These are phyloP conservation scores for Melanaphis sacchari DNA, from an alignment of 1,140 invertebrate species.

Conservation along the genomic window DNA sequence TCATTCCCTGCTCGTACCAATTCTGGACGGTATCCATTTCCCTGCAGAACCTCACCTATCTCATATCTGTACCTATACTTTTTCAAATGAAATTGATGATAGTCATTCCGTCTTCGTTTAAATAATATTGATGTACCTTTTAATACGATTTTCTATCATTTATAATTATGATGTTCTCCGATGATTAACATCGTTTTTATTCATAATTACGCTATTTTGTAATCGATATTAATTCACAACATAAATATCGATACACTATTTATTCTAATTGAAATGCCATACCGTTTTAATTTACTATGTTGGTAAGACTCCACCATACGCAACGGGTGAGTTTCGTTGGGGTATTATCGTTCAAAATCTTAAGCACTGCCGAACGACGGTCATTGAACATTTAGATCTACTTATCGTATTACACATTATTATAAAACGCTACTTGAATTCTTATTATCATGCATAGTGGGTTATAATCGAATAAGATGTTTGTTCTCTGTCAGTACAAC, in stretches of 20 bases:
- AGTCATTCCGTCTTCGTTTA: background rate
- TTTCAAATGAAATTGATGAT: background rate
- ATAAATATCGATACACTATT: background rate
- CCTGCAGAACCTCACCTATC: background rate
- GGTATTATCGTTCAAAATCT: background rate
- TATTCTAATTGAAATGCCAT: background rate
- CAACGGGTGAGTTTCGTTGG: background rate
- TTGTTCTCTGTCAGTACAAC: background rate
- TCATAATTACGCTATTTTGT: background rate
- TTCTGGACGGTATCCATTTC: background rate
- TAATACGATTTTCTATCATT: background rate
- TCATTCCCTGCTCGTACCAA: background rate
- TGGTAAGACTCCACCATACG: background rate
- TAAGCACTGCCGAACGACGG: background rate
- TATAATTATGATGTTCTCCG: background rate
- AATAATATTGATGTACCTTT: background rate
- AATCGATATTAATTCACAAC: background rate
- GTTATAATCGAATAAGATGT: background rate
- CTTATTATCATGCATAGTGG: background rate
- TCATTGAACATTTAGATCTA: background rate
- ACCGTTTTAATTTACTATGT: background rate
- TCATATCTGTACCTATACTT: too few species aligned
- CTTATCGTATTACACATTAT: background rate
- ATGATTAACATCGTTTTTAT: background rate
- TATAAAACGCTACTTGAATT: background rate